Evolutionary conservation across 2,797 vertebrate genomes (phyloP).

Genomic region (Synaphobranchus kaupii): DNA sequence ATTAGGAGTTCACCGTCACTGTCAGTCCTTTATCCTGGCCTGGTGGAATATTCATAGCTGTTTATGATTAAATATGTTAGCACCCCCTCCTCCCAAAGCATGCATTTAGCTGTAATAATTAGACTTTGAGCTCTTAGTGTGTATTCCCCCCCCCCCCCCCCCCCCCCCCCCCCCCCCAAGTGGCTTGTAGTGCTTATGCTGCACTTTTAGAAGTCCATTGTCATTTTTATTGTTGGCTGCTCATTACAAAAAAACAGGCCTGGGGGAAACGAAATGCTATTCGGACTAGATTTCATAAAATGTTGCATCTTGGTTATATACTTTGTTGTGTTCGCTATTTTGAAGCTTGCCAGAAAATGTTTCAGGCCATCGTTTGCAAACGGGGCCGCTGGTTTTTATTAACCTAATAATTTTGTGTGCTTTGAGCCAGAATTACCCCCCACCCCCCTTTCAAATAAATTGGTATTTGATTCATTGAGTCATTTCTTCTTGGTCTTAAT

Average conservation of each 20-base stretch:
- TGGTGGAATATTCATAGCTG: background rate
- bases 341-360: slow-evolving; percentile 14
- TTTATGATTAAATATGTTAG: background rate
- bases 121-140: slow-evolving; percentile 33
- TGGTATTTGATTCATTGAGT: background rate
- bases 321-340: background rate
- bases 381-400: background rate
- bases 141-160: background rate
- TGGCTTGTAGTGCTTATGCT: slow-evolving; percentile 22
- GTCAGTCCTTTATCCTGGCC: background rate
- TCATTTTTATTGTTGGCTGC: slow-evolving; percentile 38
- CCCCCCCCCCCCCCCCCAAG: background rate
- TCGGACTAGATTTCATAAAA: background rate
- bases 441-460: background rate
- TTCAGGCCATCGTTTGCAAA: slow-evolving; percentile 11
- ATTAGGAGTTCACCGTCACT: background rate
- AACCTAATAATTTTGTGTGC: background rate
- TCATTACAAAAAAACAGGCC: slow-evolving; percentile 36
- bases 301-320: background rate
- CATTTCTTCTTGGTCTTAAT: background rate
- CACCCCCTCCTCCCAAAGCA: background rate
- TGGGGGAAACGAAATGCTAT: background rate
- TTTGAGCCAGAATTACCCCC: background rate
- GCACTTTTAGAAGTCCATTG: slow-evolving; percentile 31
- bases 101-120: slow-evolving; percentile 31